Percentiles rank a stretch among this genome's conserved stretches.
These are phyloP conservation scores for Euplexia lucipara DNA, from an alignment of 2,888 invertebrate genomes.

Conservation along the genomic window DNA sequence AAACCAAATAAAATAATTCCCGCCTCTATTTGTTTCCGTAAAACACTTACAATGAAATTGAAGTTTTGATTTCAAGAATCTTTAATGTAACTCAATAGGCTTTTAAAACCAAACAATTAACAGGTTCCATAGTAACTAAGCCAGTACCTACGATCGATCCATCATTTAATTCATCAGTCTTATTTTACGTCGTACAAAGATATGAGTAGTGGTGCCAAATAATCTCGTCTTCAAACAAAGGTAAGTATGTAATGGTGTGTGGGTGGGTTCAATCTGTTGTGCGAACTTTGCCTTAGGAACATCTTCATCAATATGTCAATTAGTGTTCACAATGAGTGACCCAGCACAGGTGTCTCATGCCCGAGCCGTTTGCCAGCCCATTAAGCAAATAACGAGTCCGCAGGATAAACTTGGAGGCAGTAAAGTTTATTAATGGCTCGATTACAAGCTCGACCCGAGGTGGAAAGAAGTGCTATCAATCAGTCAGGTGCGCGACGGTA, in stretches of 20 bases:
- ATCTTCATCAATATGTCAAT: conserved; percentile 85
- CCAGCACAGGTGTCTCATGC: conserved; percentile 83
- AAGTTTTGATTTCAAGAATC: conserved; percentile 43
- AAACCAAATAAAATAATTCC: conserved; percentile 85
- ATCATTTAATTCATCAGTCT: conserved; percentile 26
- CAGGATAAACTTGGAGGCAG: conserved; percentile 90
- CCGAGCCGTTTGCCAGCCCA: conserved; percentile 87
- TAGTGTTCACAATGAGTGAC: conserved; percentile 79
- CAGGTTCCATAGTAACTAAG: conserved; percentile 7
- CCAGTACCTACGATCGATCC: background rate
- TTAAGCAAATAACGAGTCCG: conserved; percentile 90
- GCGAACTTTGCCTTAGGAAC: conserved; percentile 68
- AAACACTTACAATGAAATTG: conserved; percentile 64
- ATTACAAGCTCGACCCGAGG: conserved; percentile 91
- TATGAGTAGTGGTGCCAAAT: conserved; percentile 3
- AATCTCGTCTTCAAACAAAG: conserved; percentile 16
- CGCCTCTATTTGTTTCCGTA: conserved; percentile 72
- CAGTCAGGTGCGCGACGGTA: conserved; percentile 90
- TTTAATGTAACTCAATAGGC: conserved; percentile 12
- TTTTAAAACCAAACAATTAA: conserved; percentile 10
- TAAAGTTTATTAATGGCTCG: conserved; percentile 91
- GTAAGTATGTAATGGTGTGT: conserved; percentile 10
- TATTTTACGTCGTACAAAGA: conserved; percentile 10
- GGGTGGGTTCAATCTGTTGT: conserved; percentile 35
- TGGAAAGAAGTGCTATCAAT: conserved; percentile 91